These are phyloP conservation scores for Cephus rjabovi DNA, from an alignment of 2,888 invertebrate species.

Conservation along the genomic window DNA sequence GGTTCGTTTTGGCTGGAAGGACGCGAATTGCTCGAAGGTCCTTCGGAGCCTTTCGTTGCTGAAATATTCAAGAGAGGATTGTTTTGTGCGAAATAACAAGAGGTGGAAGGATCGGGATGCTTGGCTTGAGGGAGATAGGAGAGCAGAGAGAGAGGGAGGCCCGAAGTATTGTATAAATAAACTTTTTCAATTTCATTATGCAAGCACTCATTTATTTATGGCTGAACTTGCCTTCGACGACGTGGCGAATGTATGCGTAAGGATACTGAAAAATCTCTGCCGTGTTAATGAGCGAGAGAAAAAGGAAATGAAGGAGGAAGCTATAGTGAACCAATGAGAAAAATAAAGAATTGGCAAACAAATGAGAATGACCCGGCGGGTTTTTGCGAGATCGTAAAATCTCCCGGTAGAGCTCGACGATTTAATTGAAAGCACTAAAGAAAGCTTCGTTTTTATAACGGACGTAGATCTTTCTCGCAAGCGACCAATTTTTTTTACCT, in stretches of 20 bases:
- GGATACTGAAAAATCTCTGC: neutral
- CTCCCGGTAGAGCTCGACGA: neutral
- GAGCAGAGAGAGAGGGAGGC: neutral
- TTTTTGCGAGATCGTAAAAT: slow-evolving; percentile 13
- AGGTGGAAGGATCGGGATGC: neutral
- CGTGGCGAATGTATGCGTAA: neutral
- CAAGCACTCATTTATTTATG: neutral
- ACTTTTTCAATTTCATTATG: neutral
- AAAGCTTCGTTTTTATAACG: neutral
- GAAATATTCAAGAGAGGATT: neutral
- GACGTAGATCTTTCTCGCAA: neutral
- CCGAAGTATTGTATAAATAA: neutral
- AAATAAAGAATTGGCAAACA: neutral
- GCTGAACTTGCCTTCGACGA: neutral
- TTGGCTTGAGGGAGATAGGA: neutral
- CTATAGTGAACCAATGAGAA: neutral
- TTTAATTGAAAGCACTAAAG: slow-evolving; percentile 16
- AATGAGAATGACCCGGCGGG: neutral
- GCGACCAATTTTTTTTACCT: neutral
- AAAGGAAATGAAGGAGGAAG: neutral
- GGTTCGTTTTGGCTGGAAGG: neutral
- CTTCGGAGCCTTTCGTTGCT: neutral
- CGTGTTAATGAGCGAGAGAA: neutral
- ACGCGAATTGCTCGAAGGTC: neutral
- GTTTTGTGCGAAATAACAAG: neutral